phyloP scores from a whole-genome alignment of 2,888 invertebrate genomes.

The Drosophila lacicola region DNA sequence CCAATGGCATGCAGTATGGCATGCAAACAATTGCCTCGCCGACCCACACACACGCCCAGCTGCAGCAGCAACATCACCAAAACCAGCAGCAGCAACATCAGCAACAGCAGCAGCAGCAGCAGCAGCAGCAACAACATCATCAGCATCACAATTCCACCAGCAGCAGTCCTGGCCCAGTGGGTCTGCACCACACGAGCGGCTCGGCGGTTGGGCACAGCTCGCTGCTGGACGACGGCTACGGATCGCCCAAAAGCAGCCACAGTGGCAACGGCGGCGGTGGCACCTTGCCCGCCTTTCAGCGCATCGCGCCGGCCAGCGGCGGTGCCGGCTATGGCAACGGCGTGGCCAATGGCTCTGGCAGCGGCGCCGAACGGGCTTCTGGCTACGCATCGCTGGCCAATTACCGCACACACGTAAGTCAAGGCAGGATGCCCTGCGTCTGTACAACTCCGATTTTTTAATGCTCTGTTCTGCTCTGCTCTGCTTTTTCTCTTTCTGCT shows the following conservation, averaged over 20 bases:
- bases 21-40: constrained; percentile 67
- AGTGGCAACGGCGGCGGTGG: constrained; percentile 74
- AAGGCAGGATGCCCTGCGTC: background rate
- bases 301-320: constrained; percentile 71
- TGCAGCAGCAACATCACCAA: constrained; percentile 62
- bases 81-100: constrained; percentile 54
- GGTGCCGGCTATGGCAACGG: constrained; percentile 58
- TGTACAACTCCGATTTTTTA: constrained; percentile 1
- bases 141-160: constrained; percentile 69
- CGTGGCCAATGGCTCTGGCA: constrained; percentile 68
- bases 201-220: constrained; percentile 58
- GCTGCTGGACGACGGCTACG: constrained; percentile 81
- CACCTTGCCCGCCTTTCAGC: constrained; percentile 83
- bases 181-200: constrained; percentile 58
- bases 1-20: constrained; percentile 83
- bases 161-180: constrained; percentile 66
- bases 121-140: constrained; percentile 59
- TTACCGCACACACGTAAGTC: constrained; percentile 83
- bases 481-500: constrained; percentile 18
- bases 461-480: background rate
- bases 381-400: constrained; percentile 81
- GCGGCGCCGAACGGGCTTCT: constrained; percentile 62
- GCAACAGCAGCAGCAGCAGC: constrained; percentile 58
- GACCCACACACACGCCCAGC: constrained; percentile 59
- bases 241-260: constrained; percentile 80